These are phyloP conservation scores for Helicolenus hilgendorfi DNA, from an alignment of 2,797 vertebrate genomes.

Conservation along the genomic window DNA sequence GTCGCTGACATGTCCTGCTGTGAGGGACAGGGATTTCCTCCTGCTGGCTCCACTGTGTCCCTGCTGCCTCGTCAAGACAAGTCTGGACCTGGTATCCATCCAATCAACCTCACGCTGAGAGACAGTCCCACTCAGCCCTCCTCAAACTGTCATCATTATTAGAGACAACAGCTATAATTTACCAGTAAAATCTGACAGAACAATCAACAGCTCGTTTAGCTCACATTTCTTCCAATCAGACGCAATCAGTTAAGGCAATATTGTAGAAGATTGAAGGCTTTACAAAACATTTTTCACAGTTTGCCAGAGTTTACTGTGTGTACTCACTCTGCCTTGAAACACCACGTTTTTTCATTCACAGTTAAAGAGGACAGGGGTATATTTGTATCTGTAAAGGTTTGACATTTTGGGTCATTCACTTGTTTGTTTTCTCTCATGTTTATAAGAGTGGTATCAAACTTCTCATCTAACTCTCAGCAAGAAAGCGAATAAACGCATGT, in stretches of 20 bases:
- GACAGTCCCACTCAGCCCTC: slow-evolving; percentile 4
- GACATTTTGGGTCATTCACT: background rate
- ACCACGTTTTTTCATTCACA: background rate
- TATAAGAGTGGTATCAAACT: background rate
- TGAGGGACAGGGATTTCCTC: slow-evolving; percentile 46
- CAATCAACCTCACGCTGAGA: slow-evolving; percentile 60
- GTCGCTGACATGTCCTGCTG: slow-evolving; percentile 77
- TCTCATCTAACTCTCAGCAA: background rate
- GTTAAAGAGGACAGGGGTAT: background rate
- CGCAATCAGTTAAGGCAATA: background rate
- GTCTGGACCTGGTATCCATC: slow-evolving; percentile 73
- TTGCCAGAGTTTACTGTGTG: background rate
- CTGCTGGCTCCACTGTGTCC: slow-evolving; percentile 34
- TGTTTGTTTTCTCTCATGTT: background rate
- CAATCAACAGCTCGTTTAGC: background rate
- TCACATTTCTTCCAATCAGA: background rate
- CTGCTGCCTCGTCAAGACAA: slow-evolving; percentile 47
- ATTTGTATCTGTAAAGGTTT: background rate
- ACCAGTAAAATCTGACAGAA: background rate
- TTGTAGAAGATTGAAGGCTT: background rate
- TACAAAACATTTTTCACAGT: background rate
- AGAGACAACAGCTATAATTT: slow-evolving; percentile 12
- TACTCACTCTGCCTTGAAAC: background rate
- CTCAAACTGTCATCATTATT: slow-evolving; percentile 13
- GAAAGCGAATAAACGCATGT: background rate